Percentiles rank a stretch among this genome's conserved stretches.
These are phyloP conservation scores for Ormyrus rosae DNA, from an alignment of 2,888 invertebrate species.

Conservation along the genomic window DNA sequence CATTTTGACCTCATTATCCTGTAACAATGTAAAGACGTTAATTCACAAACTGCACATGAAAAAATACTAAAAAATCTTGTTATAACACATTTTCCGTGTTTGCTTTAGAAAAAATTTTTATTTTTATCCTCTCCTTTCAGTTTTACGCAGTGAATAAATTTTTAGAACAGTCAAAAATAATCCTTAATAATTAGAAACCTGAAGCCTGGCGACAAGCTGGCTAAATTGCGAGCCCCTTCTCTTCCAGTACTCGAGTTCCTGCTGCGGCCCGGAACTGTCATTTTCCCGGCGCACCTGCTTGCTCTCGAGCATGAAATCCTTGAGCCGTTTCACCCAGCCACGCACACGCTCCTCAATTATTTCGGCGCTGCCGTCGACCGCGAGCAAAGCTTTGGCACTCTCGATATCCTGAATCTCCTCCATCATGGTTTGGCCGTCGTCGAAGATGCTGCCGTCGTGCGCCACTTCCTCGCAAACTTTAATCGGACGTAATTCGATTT, in stretches of 20 bases:
- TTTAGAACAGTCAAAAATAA: conserved; percentile 5
- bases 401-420: conserved; percentile 80
- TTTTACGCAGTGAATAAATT: neutral
- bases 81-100: too few relatives aligned
- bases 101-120: too few relatives aligned
- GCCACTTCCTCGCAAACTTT: conserved; percentile 90
- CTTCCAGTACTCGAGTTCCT: conserved; percentile 98
- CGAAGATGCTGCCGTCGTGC: conserved; percentile 86
- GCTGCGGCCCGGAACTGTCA: conserved; percentile 94
- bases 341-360: conserved; percentile 84
- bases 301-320: conserved; percentile 89
- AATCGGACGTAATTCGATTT: neutral
- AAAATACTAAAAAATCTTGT: too few relatives aligned
- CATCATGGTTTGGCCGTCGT: conserved; percentile 83
- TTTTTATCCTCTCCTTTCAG: too few relatives aligned
- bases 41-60: too few relatives aligned
- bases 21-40: conserved; percentile 53
- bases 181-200: conserved; percentile 73
- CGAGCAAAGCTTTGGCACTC: conserved; percentile 82
- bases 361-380: conserved; percentile 79
- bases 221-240: conserved; percentile 95
- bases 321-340: conserved; percentile 87
- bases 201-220: conserved; percentile 86
- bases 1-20: conserved; percentile 86
- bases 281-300: conserved; percentile 94